Conservation (phyloP, 2,113 vertebrate genomes). For the Cettia cetti region DNA sequence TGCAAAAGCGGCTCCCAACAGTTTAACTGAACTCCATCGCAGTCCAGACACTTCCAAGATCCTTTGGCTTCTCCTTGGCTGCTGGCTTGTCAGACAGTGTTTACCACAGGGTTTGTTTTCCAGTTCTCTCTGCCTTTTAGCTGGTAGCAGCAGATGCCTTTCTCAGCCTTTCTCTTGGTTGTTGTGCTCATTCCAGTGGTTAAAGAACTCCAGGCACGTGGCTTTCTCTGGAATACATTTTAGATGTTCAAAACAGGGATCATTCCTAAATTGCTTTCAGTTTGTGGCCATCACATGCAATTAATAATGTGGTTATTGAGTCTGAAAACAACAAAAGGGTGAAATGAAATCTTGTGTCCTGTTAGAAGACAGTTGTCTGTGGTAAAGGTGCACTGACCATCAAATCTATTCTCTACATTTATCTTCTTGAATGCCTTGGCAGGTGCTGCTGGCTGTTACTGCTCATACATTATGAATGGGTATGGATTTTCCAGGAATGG, state of each 20-base stretch:
- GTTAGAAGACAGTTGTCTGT: background rate
- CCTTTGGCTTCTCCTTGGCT: background rate
- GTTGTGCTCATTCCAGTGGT: background rate
- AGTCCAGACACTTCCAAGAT: background rate
- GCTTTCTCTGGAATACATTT: background rate
- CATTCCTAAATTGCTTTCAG: background rate
- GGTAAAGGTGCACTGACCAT: background rate
- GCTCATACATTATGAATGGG: background rate
- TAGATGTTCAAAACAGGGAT: background rate
- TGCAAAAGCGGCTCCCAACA: background rate
- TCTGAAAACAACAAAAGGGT: background rate
- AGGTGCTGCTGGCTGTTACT: background rate
- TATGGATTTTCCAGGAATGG: background rate
- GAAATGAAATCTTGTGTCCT: background rate
- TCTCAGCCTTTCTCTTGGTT: background rate
- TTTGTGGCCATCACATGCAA: background rate
- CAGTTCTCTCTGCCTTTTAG: background rate
- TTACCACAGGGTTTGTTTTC: background rate
- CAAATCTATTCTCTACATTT: background rate
- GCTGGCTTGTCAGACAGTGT: background rate
- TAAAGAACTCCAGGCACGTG: background rate
- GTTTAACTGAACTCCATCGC: fast-evolving
- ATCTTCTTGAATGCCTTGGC: background rate
- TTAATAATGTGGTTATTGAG: background rate
- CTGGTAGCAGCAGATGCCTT: background rate